Evolutionary conservation across 2,113 vertebrate genomes (phyloP).

Genomic region (Dipodomys ordii): DNA sequence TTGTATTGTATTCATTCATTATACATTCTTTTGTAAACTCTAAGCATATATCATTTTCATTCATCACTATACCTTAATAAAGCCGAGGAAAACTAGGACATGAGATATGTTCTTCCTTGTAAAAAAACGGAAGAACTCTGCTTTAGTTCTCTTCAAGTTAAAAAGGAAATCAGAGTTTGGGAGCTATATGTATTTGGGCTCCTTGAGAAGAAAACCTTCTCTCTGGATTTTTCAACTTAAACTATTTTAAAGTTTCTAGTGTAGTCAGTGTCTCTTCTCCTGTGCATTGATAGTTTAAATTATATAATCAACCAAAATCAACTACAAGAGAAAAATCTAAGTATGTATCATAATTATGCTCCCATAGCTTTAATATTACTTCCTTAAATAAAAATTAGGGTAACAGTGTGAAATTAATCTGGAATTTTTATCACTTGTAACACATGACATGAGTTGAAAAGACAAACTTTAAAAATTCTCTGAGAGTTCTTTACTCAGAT

Average conservation of each 20-base stretch:
- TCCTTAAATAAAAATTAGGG: neutral
- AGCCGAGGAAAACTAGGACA: neutral
- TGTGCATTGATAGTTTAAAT: neutral
- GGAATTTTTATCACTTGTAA: neutral
- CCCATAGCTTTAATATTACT: neutral
- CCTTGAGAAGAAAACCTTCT: neutral
- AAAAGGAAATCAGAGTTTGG: neutral
- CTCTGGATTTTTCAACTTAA: neutral
- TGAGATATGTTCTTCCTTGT: accelerated
- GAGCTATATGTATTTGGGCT: neutral
- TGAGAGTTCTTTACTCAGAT: accelerated
- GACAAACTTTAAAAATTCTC: neutral
- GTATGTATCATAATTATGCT: neutral
- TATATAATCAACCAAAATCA: neutral
- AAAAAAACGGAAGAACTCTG: neutral
- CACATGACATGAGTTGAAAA: neutral
- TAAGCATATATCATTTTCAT: neutral
- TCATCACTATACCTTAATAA: neutral
- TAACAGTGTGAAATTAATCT: neutral
- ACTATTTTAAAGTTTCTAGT: neutral
- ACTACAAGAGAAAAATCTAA: neutral
- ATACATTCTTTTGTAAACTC: neutral
- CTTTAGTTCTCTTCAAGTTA: neutral
- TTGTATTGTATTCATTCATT: neutral
- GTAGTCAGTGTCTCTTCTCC: neutral